Conservation (phyloP, 2,113 vertebrate genomes). For the Corythornis madagascariensis region DNA sequence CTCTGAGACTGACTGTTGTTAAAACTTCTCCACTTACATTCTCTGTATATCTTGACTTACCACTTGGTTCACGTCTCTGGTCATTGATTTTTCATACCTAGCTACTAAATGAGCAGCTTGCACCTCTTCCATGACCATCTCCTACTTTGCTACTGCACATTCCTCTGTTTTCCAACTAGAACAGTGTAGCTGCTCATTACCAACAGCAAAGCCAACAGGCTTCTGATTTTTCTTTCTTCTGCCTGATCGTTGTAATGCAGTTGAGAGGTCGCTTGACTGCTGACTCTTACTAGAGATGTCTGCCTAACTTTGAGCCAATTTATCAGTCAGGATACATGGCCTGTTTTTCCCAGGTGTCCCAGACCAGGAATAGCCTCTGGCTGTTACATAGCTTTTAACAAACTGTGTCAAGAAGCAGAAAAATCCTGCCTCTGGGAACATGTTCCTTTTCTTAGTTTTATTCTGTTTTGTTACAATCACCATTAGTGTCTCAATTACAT, state of each 20-base stretch:
- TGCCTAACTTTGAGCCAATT: constrained; percentile 68
- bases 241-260: constrained; percentile 43
- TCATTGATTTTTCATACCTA: constrained; percentile 58
- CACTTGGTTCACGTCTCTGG: constrained; percentile 19
- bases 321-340: constrained; percentile 65
- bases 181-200: constrained; percentile 22
- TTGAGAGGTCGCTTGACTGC: constrained; percentile 14
- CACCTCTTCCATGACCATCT: constrained; percentile 25
- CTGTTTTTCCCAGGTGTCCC: constrained; percentile 70
- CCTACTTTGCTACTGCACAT: constrained; percentile 26
- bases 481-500: background rate
- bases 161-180: constrained; percentile 19
- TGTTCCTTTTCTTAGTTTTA: constrained; percentile 54
- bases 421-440: constrained; percentile 66
- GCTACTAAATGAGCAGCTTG: constrained; percentile 50
- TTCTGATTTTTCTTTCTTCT: constrained; percentile 11
- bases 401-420: constrained; percentile 72
- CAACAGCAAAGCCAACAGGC: constrained; percentile 31
- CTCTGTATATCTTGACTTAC: constrained; percentile 57
- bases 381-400: constrained; percentile 65
- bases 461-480: constrained; percentile 22
- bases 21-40: constrained; percentile 54
- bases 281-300: constrained; percentile 34
- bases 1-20: constrained; percentile 51
- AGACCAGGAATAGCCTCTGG: constrained; percentile 75